Evolutionary conservation across 1,140 invertebrate genomes (phyloP).

Genomic region (Drosophila micromelanica): DNA sequence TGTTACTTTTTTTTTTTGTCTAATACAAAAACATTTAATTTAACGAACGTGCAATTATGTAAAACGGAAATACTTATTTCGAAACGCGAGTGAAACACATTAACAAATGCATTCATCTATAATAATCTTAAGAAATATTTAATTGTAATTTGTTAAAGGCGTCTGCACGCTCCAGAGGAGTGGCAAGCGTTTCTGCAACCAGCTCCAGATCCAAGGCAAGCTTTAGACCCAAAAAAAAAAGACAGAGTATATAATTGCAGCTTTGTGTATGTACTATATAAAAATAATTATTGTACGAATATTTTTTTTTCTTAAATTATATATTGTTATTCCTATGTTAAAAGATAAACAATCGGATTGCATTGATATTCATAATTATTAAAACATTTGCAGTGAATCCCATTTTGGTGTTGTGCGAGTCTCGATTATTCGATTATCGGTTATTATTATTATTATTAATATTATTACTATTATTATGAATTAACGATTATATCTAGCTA

Average conservation of each 20-base stretch:
- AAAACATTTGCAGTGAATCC: slow-evolving; percentile 22
- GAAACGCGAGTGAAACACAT: slow-evolving; percentile 16
- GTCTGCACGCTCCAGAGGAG: not conserved
- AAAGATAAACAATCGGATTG: slow-evolving; percentile 10
- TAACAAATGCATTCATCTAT: slow-evolving; percentile 22
- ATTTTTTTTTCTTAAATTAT: slow-evolving; percentile 41
- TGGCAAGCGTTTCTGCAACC: slow-evolving; percentile 1
- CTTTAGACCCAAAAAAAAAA: slow-evolving; percentile 47
- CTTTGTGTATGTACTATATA: slow-evolving; percentile 58
- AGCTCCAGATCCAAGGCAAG: slow-evolving; percentile 37
- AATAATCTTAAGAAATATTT: slow-evolving; percentile 15
- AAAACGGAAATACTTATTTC: slow-evolving; percentile 2
- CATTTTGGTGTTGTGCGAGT: slow-evolving; percentile 66
- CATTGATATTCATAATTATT: slow-evolving; percentile 39
- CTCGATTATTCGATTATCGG: slow-evolving; percentile 25
- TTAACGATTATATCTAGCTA: slow-evolving; percentile 39
- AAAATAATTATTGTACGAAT: slow-evolving; percentile 26
- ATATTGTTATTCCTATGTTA: slow-evolving; percentile 64
- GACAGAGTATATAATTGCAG: slow-evolving; percentile 10
- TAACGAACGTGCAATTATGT: slow-evolving; percentile 59
- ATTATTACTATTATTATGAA: slow-evolving; percentile 27
- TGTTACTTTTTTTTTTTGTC: slow-evolving; percentile 25
- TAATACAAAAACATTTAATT: slow-evolving; percentile 23
- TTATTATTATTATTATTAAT: slow-evolving; percentile 6
- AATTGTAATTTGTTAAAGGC: slow-evolving; percentile 14